Percentiles rank a stretch among this genome's conserved stretches.
phyloP scores from a whole-genome alignment of 2,113 vertebrate genomes.

The Corythaixoides concolor region DNA sequence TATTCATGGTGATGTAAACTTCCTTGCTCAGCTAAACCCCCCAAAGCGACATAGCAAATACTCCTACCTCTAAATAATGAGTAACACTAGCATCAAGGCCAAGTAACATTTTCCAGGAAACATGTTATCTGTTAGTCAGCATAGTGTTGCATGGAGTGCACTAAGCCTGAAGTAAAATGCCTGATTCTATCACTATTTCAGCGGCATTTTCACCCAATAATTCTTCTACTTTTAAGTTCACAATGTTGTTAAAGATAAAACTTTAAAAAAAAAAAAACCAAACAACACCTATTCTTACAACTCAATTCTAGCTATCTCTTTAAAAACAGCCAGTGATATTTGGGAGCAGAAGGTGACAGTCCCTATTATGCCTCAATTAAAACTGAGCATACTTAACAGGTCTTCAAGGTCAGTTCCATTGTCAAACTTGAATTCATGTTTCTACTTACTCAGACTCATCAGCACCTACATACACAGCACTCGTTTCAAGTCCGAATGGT shows the following conservation, averaged over 20 bases:
- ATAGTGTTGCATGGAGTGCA: background rate
- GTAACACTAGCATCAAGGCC: background rate
- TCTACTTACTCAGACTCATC: background rate
- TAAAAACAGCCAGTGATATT: background rate
- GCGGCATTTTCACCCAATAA: background rate
- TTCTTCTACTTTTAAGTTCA: background rate
- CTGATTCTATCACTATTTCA: background rate
- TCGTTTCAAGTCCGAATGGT: background rate
- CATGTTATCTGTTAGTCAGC: background rate
- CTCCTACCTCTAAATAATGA: background rate
- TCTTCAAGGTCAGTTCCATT: background rate
- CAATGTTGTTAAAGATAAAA: background rate
- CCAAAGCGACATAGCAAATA: background rate
- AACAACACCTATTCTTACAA: background rate
- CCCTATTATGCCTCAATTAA: background rate
- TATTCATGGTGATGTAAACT: background rate
- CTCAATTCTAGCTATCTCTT: background rate
- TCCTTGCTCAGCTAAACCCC: background rate
- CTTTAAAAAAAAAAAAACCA: background rate
- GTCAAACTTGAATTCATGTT: background rate
- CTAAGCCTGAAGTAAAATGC: background rate
- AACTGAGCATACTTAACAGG: background rate
- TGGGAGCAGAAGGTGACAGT: background rate
- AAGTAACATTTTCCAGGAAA: constrained; percentile 10
- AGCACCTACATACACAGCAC: background rate